Base-by-base conservation (phyloP, 1,140 invertebrate species). In the Stenopsyche tienmushanensis region DNA sequence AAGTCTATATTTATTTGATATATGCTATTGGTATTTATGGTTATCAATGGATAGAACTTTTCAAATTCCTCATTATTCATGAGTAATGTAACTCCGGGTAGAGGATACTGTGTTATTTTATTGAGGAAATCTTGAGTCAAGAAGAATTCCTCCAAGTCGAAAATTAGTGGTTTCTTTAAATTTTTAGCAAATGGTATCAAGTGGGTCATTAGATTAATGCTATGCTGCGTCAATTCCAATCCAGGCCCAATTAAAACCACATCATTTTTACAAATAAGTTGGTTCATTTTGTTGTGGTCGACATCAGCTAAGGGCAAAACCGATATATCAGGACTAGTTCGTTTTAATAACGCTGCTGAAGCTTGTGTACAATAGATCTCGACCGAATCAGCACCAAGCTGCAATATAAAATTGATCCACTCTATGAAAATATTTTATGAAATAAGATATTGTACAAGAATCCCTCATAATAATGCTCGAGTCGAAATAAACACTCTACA, bases 321-420 rank as follows among this genome's bases (percentile, higher is more conserved):
- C 71, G 93, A 93, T 1, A 92, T 77, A 71, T 94, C 91, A 13
- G 92, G 91, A 72, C 86, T 90, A 72, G 89, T 92, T 7, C 83
- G 83, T 72, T 94, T 94, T 54, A 94, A 89, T 0, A 88, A 84
- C 5, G 77, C 71, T 5, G 88, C 85, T 7, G 91, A 89, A 10
- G 84, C 83, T 67, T 80, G 78, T 3, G 82, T 77, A 72, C 89
- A 91, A 72, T 93, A 89, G 1, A 93, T 81, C 72, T 92, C 89
- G 0, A 83, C 84, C 13, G 92, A 73, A 76, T 93, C 91, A 23
- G 86, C 87, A 42, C 89, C 89, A 9, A 84, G 75, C 63, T 65
- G 26, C 9, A 65, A 49, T 24, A 49, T 5, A 18, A 39, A 7
- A 15, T 8, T 47, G 13, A 7, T 34, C 13, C 5, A 7, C 13